Evolutionary conservation across 2,113 vertebrate genomes (phyloP), one percentile per base, ranked within the genome.

Genomic region (Passerina amoena): DNA sequence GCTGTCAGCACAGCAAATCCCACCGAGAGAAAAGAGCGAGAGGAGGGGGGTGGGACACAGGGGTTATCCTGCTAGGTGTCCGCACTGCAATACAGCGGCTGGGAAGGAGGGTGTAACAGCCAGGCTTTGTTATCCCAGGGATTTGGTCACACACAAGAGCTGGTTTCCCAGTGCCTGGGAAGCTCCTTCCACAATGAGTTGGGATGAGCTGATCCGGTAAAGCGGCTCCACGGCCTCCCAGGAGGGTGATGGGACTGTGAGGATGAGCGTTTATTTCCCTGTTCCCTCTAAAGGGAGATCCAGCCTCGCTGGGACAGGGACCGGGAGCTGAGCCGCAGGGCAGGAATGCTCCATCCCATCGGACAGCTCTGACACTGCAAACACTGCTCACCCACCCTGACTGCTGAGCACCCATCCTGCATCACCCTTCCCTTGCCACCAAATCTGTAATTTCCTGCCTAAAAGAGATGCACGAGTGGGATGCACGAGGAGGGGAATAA

Each of bases 1-100:
- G 81, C 91, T 91, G 93, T 85, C 86, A 88, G 82, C 92, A 70
- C 96, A 37, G 94, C 96, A 97, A 97, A 97, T 94, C 96, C 87
- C 88, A 53, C 83, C 83, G 6, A 87, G 87, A 88, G 88, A 82
- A 83, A 94, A 90, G 91, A 70, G 72, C 17, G 38, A 75, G 91
- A 28, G 3, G 30, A 16, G 78, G 56, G 76, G 81, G 72, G 82
- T 54, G 93, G 84, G 60, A 84, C 72, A 27, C 47, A 64, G 37
- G 59, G 91, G 59, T 66, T 75, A 76, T 84, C 90, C 90, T 86
- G 77, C 90, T 61, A 90, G 91, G 90, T 86, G 92, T 69, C 90
- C 14, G 10, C 75, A 59, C 94, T 79, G 95, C 92, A 72, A 56
- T 20, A 82, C 82, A 82, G 92, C 22, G 17, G 86, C 82, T 51